phyloP scores from a whole-genome alignment of 2,113 vertebrate genomes.

The Heliornis fulica region DNA sequence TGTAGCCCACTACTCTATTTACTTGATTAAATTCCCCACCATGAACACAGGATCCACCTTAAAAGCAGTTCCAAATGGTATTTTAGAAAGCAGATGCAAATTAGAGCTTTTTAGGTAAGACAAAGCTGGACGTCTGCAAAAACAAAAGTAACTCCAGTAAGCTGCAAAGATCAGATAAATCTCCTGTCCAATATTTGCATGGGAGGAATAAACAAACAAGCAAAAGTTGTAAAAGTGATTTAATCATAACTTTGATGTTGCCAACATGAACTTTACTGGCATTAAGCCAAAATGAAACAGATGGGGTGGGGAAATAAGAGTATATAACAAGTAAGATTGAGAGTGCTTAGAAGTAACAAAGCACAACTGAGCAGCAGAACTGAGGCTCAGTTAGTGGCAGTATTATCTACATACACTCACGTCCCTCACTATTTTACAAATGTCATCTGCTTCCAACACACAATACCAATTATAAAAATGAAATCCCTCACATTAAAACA shows the following conservation, averaged over 20 bases:
- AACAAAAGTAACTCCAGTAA: neutral
- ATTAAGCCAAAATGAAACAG: neutral
- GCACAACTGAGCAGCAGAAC: neutral
- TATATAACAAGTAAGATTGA: neutral
- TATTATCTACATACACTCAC: neutral
- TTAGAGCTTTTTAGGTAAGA: neutral
- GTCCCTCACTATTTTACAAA: neutral
- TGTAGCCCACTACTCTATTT: neutral
- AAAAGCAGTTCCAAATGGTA: neutral
- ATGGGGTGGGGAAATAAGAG: neutral
- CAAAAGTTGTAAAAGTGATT: neutral
- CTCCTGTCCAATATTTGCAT: neutral
- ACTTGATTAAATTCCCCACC: neutral
- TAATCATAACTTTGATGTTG: neutral
- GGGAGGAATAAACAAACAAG: neutral
- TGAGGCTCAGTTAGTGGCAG: neutral
- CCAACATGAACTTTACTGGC: neutral
- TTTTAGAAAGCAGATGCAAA: neutral
- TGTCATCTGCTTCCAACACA: neutral
- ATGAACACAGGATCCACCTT: neutral
- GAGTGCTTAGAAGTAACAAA: neutral
- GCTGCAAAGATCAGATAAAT: neutral
- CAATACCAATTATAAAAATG: neutral
- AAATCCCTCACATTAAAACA: neutral
- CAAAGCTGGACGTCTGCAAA: neutral